Evolutionary conservation across 2,888 invertebrate genomes (phyloP), one percentile per base, ranked within the genome.

Genomic region (Drosophila prolongata): DNA sequence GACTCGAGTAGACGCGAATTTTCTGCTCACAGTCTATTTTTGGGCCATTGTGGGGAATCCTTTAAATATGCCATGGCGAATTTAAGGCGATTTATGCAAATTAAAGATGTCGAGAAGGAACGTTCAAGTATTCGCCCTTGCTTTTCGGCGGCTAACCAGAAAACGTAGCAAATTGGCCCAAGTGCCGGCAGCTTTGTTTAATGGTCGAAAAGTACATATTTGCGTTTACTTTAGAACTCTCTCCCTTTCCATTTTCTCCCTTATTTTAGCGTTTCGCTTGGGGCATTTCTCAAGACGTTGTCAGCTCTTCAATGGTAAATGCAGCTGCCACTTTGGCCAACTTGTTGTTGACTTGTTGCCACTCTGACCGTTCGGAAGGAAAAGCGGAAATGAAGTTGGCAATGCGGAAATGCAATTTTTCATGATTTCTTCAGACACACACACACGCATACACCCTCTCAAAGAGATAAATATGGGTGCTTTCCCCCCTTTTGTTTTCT

Each of bases 301-400:
- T 65, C 66, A 61, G 69, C 56, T 67, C 79, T 54, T 49, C 68
- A 60, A 67, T 49, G 58, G 83, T 67, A 77, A 65, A 54, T 80
- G 85, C 81, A 87, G 61, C 72, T 82, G 86, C 49, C 86, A 82
- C 71, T 77, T 76, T 71, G 68, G 54, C 52, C 80, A 79, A 86
- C 89, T 88, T 82, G 82, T 82, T 86, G 82, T 88, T 82, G 82
- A 82, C 81, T 88, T 88, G 72, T 68, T 59, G 66, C 76, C 78
- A 53, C 54, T 40, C 55, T 72, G 62, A 58, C 60, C 69, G 53
- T 47, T 71, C 60, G 72, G 52, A 72, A 47, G 46, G 61, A 72
- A 47, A 75, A 75, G 40, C 61, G 72, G 49, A 84, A 87, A 83
- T 75, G 86, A 82, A 82, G 77, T 85, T 87, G 79, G 57, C 85